Percentiles rank a stretch among this genome's conserved stretches.
Evolutionary conservation across 1,140 invertebrate species (phyloP).

Genomic region (Littorina saxatilis): DNA sequence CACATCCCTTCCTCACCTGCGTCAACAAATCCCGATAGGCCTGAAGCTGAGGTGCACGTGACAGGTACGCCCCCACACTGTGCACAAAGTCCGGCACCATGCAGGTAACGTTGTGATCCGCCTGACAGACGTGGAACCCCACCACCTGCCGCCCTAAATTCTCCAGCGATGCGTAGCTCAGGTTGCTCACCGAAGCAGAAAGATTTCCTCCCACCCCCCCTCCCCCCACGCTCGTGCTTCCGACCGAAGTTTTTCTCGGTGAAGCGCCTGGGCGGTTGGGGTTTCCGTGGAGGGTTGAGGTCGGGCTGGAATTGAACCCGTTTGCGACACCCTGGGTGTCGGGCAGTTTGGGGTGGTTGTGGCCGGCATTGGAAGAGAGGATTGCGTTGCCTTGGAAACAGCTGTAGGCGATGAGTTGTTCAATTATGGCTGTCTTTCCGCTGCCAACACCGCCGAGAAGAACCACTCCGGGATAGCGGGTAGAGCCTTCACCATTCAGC

Average conservation of each 20-base stretch:
- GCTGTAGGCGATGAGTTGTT: constrained; percentile 94
- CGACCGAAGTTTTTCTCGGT: background rate
- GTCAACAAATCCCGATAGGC: constrained; percentile 91
- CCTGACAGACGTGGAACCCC: constrained; percentile 95
- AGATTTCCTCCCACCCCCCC: background rate
- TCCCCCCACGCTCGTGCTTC: background rate
- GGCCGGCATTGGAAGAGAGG: background rate
- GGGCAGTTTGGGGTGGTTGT: background rate
- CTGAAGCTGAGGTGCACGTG: constrained; percentile 89
- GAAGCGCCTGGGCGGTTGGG: background rate
- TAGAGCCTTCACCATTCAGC: constrained; percentile 61
- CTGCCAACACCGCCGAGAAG: constrained; percentile 74
- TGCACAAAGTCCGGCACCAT: constrained; percentile 96
- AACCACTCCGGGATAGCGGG: constrained; percentile 68
- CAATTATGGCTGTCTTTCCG: constrained; percentile 91
- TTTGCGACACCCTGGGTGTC: constrained; percentile 40
- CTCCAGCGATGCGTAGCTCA: constrained; percentile 66
- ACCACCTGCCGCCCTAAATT: constrained; percentile 89
- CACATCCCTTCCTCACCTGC: constrained; percentile 74
- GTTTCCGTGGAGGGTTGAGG: constrained; percentile 47
- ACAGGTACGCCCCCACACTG: constrained; percentile 92
- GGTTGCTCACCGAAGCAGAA: constrained; percentile 52
- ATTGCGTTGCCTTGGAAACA: constrained; percentile 85
- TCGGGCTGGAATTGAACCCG: constrained; percentile 61
- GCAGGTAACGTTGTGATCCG: constrained; percentile 94